Conservation (phyloP, 2,113 vertebrate genomes). For the Euleptes europaea region DNA sequence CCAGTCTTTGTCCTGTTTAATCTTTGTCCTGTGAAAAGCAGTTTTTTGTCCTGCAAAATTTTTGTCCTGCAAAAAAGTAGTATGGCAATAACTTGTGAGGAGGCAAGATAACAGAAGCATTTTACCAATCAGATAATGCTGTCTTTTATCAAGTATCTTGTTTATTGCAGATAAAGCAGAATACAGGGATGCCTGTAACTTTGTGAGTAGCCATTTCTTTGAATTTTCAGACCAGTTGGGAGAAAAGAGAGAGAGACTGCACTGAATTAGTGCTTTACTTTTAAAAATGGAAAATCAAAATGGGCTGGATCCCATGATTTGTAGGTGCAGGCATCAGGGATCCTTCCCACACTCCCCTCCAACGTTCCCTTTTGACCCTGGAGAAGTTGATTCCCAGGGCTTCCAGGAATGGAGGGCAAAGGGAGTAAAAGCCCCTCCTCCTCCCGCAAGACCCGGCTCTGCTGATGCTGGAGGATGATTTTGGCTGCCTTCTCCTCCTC, state of each 20-base stretch:
- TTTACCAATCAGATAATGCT: not conserved
- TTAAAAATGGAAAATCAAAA: not conserved
- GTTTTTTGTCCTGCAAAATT: not conserved
- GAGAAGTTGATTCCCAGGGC: no score
- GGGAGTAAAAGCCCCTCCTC: no score
- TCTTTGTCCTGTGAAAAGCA: not conserved
- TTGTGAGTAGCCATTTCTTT: conserved; percentile 4
- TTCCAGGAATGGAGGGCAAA: no score
- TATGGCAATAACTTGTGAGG: not conserved
- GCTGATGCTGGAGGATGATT: no score
- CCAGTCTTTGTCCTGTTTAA: not conserved
- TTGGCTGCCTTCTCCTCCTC: no score
- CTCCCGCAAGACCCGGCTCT: no score
- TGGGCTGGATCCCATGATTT: no score
- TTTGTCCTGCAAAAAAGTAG: not conserved
- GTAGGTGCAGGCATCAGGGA: no score
- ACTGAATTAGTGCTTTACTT: not conserved
- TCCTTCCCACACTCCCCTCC: no score
- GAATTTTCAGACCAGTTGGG: not conserved
- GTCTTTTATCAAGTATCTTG: not conserved
- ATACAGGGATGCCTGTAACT: not conserved
- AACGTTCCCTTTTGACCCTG: no score
- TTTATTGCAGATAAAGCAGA: conserved; percentile 14
- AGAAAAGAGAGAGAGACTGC: not conserved
- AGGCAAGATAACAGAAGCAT: not conserved